Conservation (phyloP, 1,140 invertebrate species). For the Drosophila kepulauana region DNA sequence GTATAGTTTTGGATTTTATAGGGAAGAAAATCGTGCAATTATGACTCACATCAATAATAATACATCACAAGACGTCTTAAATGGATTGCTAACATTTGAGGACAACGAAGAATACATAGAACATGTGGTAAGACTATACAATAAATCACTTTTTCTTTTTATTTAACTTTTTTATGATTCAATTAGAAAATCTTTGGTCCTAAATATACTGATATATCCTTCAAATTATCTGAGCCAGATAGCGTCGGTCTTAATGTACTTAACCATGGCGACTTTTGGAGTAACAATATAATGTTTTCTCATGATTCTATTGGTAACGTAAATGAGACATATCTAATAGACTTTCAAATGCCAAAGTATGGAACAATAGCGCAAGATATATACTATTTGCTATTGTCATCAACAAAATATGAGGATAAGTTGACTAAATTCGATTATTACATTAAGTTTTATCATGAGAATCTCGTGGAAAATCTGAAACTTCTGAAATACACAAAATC, state of each 20-base stretch:
- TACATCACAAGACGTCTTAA: conserved; percentile 33
- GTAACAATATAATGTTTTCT: conserved; percentile 87
- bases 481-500: conserved; percentile 64
- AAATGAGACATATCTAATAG: conserved; percentile 63
- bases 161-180: neutral
- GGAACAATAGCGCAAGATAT: conserved; percentile 65
- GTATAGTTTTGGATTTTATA: conserved; percentile 45
- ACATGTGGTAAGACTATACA: conserved; percentile 40
- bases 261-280: conserved; percentile 88
- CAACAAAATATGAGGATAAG: conserved; percentile 68
- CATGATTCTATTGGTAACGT: conserved; percentile 85
- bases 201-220: conserved; percentile 39
- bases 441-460: conserved; percentile 69
- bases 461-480: conserved; percentile 60
- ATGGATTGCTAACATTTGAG: conserved; percentile 45
- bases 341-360: conserved; percentile 70
- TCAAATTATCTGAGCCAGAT: conserved; percentile 51
- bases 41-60: conserved; percentile 42
- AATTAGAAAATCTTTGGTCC: conserved; percentile 8
- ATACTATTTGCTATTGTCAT: conserved; percentile 66
- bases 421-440: conserved; percentile 74
- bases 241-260: conserved; percentile 87
- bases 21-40: conserved; percentile 39
- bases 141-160: neutral
- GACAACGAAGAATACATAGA: conserved; percentile 55